Evolutionary conservation across 2,113 vertebrate species (phyloP), one percentile per base, ranked within the genome.

Genomic region (Tor tambroides): DNA sequence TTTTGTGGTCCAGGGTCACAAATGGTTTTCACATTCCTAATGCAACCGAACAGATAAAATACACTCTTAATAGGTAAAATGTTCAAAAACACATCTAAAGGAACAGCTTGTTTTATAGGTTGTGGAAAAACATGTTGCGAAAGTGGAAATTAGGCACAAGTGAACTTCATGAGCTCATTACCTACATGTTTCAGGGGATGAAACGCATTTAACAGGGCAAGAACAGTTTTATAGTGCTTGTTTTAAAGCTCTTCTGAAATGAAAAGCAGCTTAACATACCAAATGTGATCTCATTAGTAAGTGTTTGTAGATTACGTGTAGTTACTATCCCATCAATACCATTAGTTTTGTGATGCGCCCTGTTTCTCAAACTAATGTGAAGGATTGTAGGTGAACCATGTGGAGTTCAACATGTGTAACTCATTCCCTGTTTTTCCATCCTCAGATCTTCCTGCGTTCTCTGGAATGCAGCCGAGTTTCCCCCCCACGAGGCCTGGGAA

Each of bases 401-500:
- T 23, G 1, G 14, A 83, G 28, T 15, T 67, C 65, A 51, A 46
- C 80, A 46, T 69, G 65, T 84, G 82, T 84, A 72, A 72, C 82
- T 72, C 65, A 51, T 83, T 85, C 71, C 76, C 88, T 90, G 61
- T 89, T 74, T 93, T 80, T 92, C 69, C 87, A 46, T 87, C 90
- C 88, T 61, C 91, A 95, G 95, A 93, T 95, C 90, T 67, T 80
- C 89, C 91, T 75, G n/a, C 46, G 79, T 86, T 79, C 90, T 93
- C 91, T 94, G 94, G 94, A 93, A 95, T 94, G 94, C 85, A 59
- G 87, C 69, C 79, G 80, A 86, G 90, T 89, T n/a, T 87, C 89
- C 89, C 84, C 90, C 85, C 88, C 41, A 41, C 1, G 30, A 32
- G 90, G 61, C 90, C 87, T 65, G 49, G 89, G 90, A 87, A 87